Evolutionary conservation across 2,888 invertebrate genomes (phyloP).

Genomic region (Agonopterix alstromeriana): DNA sequence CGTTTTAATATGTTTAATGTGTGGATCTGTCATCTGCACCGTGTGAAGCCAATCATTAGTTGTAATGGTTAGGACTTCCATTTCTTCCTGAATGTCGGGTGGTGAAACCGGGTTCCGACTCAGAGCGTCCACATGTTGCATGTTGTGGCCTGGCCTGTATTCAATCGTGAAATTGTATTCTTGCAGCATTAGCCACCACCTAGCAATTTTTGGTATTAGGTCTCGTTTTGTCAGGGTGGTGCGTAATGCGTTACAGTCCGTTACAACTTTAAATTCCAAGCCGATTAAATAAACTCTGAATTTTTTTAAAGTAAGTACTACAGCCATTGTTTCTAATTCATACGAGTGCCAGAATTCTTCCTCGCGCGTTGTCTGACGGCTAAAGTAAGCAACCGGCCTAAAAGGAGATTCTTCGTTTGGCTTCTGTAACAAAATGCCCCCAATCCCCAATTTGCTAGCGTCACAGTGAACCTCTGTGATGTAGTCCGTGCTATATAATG

Average conservation of each 20-base stretch:
- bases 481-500: constrained; percentile 6
- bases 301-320: constrained; percentile 5
- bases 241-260: constrained; percentile 6
- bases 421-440: constrained; percentile 8
- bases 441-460: constrained; percentile 8
- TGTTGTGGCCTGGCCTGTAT: constrained; percentile 3
- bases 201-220: constrained; percentile 21
- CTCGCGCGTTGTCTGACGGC: constrained; percentile 24
- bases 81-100: background rate
- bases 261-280: constrained; percentile 6
- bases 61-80: background rate
- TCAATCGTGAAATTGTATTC: constrained; percentile 7
- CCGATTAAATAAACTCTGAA: constrained; percentile 6
- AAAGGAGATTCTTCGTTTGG: background rate
- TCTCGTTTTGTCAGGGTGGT: constrained; percentile 3
- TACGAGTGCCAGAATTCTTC: constrained; percentile 33
- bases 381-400: constrained; percentile 22
- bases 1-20: constrained; percentile 7
- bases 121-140: background rate
- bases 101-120: constrained; percentile 3
- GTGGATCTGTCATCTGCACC: constrained; percentile 13
- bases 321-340: constrained; percentile 18
- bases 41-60: constrained; percentile 11
- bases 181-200: constrained; percentile 10
- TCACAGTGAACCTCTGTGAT: constrained; percentile 10